phyloP scores from a whole-genome alignment of 2,888 invertebrate species.

The Leucoma salicis region DNA sequence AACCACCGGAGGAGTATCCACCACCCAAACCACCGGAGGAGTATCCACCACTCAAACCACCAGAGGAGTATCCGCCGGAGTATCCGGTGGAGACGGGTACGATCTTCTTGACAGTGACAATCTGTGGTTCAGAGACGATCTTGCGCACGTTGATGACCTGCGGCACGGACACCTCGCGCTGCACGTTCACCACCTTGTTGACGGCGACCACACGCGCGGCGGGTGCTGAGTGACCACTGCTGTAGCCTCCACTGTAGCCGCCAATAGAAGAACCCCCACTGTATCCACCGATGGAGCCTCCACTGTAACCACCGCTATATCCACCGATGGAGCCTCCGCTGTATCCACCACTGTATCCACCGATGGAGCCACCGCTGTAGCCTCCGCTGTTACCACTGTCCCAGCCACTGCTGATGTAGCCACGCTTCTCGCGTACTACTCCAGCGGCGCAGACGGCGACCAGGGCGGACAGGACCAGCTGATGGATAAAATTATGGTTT shows the following conservation, averaged over 20 bases:
- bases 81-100: conserved; percentile 29
- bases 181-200: conserved; percentile 46
- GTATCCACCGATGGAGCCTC: background rate
- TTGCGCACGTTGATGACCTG: conserved; percentile 46
- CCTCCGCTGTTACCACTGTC: background rate
- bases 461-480: conserved; percentile 7
- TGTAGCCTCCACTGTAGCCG: background rate
- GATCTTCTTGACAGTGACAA: conserved; percentile 50
- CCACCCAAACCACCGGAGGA: background rate
- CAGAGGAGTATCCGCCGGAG: conserved; percentile 2
- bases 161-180: conserved; percentile 45
- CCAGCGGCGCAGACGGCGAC: conserved; percentile 8
- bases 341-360: conserved; percentile 1
- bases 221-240: background rate
- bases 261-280: background rate
- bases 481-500: background rate
- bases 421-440: conserved; percentile 15
- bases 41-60: conserved; percentile 2
- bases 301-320: background rate
- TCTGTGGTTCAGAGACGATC: conserved; percentile 52
- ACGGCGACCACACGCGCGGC: conserved; percentile 32
- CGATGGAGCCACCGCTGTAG: background rate
- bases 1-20: background rate
- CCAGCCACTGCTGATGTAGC: background rate
- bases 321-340: background rate